Evolutionary conservation across 2,113 vertebrate species (phyloP), one percentile per base, ranked within the genome.

Genomic region (rat (Rattus norvegicus)): DNA sequence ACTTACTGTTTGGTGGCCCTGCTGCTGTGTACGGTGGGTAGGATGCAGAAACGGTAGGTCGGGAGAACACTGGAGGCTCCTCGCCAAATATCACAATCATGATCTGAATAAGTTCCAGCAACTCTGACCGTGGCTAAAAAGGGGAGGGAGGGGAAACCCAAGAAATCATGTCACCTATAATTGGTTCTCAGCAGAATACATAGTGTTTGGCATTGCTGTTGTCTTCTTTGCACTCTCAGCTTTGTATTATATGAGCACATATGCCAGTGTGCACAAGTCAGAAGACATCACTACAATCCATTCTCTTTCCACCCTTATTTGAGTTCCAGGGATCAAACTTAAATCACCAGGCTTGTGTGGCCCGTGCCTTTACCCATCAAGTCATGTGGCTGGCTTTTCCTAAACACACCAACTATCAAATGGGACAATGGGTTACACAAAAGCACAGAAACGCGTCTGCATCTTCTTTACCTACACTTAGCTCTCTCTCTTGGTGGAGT

Each of bases 21-120:
- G 99, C 99, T 77, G 99, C 99, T 97, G 99, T 99, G 97, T 99
- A 99, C 0, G 99, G 97, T 80, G 99, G 99, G 95, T 99, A 99
- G 26, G 99, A 98, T 7, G 99, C 98, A 87, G 99, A 99, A 94
- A 99, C 95, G 2, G 99, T 99, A 14, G 99, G 99, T 7, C 99
- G 99, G 63, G 99, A 99, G 98, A 99, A 99, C 85, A 99, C 99
- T 0, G 99, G 99, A 85, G 99, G 99, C 88, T 99, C 99, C 10
- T 99, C 99, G 91, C 99, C 99, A 98, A 99, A 99, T 90, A 99
- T 99, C 91, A 99, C 99, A 85, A 99, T 99, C 99, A 99, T 99
- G 97, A 99, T 99, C 98, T 99, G 99, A 98, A 99, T 99, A 96
- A 99, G 99, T 28, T 99, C 99, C 73, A 99, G 98, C 95, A 99